phyloP scores from a whole-genome alignment of 1,140 invertebrate genomes.

The Euura saliciscinereae region DNA sequence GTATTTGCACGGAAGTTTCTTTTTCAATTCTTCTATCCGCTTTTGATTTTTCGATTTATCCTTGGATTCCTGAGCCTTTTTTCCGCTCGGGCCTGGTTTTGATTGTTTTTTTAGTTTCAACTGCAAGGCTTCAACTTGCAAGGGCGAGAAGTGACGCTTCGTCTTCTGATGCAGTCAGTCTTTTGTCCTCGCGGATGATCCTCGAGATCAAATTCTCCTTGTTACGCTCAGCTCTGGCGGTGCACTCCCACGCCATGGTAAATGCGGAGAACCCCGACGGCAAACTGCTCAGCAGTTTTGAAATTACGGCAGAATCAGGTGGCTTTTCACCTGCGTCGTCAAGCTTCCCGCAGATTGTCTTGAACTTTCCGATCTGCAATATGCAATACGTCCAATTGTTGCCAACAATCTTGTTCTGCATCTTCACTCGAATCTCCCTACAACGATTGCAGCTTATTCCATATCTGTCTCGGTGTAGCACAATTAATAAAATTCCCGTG shows the following conservation, averaged over 20 bases:
- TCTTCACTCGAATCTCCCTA: too few relatives aligned
- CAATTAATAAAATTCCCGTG: too few relatives aligned
- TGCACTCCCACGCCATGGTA: conserved; percentile 19
- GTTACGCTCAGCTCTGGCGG: conserved; percentile 10
- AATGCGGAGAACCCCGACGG: conserved; percentile 12
- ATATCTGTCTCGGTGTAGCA: too few relatives aligned
- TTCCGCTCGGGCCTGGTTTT: not conserved
- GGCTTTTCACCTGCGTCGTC: not conserved
- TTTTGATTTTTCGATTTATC: conserved; percentile 8
- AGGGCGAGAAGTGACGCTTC: not conserved
- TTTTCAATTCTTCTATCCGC: conserved; percentile 15
- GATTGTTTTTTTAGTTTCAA: not conserved
- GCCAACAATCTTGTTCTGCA: too few relatives aligned
- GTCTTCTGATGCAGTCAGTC: not conserved
- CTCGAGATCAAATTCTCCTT: conserved; percentile 12
- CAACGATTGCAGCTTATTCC: too few relatives aligned
- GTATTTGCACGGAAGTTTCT: conserved; percentile 8
- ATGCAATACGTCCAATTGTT: too few relatives aligned
- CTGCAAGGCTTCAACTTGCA: conserved; percentile 11
- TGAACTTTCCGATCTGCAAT: conserved; percentile 18
- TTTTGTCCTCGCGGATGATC: conserved; percentile 17
- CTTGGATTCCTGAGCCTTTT: not conserved
- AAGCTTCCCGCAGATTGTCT: conserved; percentile 16
- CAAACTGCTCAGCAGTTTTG: conserved; percentile 11
- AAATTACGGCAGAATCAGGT: conserved; percentile 6